phyloP scores from a whole-genome alignment of 2,888 invertebrate species.

The Linnaemya vulpina region DNA sequence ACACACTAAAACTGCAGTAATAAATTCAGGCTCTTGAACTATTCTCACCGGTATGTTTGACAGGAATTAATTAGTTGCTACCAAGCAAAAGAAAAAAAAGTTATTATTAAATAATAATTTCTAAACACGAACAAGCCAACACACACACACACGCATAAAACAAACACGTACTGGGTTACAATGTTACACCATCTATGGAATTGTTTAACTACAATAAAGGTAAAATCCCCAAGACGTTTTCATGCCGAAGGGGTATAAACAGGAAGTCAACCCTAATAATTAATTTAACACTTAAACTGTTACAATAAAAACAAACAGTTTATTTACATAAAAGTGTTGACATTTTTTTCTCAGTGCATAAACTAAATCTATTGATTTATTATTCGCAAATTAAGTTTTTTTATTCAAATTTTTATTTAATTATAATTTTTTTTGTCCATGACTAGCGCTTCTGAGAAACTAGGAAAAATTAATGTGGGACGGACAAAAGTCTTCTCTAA shows the following conservation, averaged over 20 bases:
- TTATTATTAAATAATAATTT: slow-evolving; percentile 63
- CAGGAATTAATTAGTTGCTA: slow-evolving; percentile 63
- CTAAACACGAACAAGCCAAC: slow-evolving; percentile 55
- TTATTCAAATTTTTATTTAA: too few relatives aligned
- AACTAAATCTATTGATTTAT: slow-evolving; percentile 37
- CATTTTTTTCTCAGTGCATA: slow-evolving; percentile 18
- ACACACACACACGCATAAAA: too few relatives aligned
- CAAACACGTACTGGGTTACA: slow-evolving; percentile 18
- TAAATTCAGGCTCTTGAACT: slow-evolving; percentile 57
- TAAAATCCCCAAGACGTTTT: slow-evolving; percentile 48
- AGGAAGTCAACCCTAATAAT: slow-evolving; percentile 69
- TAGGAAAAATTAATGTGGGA: too few relatives aligned
- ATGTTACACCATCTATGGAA: slow-evolving; percentile 42
- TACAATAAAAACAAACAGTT: slow-evolving; percentile 58
- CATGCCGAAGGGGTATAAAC: slow-evolving; percentile 6
- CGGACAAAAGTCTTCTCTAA: too few relatives aligned
- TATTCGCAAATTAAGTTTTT: too few relatives aligned
- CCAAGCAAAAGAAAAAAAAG: slow-evolving; percentile 60
- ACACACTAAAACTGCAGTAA: background rate
- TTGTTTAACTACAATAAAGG: slow-evolving; percentile 20
- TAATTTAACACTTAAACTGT: slow-evolving; percentile 68
- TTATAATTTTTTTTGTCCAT: too few relatives aligned
- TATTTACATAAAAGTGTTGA: slow-evolving; percentile 36
- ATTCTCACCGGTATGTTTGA: slow-evolving; percentile 66
- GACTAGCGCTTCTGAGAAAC: too few relatives aligned